Base-by-base conservation (phyloP, 2,113 vertebrate genomes). In the Isurus oxyrinchus region DNA sequence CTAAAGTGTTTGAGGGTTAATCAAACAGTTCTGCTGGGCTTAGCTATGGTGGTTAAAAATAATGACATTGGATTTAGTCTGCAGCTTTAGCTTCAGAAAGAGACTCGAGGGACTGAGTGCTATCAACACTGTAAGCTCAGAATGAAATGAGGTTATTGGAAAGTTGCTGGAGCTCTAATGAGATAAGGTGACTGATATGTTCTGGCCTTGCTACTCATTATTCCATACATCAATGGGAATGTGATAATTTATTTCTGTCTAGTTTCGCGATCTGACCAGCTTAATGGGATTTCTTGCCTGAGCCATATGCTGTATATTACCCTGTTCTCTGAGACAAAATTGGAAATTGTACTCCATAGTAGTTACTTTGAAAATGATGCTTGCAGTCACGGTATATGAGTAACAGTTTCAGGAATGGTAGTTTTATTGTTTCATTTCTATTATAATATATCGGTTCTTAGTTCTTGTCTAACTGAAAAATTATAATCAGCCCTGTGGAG, bases 251-350 rank as follows among this genome's bases (percentile, higher is more conserved):
- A 95, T 72, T 69, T 72, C 44, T 72, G 44, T 95, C 66, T 94
- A 55, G 66, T 69, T 95, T 95, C 31, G 25, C 1, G 67, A 95
- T 95, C 49, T 95, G 76, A 72, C 94, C 67, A 95, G 44, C 49
- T 95, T 95, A 95, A 95, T 95, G 44, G 44, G 49, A 95, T 95
- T 95, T 76, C 66, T 72, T 55, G 94, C 66, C 94, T 72, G 67
- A 19, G 25, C 67, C 66, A 69, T 53, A 95, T 72, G 49, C 27
- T 69, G 94, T 53, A 95, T 95, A 53, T 55, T 69, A 95, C 55
- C 67, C 27, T 31, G 49, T 53, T 95, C 49, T 72, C 49, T 72
- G 40, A 72, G 94, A 95, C 40, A 95, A 95, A 95, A 95, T 72
- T 95, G 94, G 67, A 95, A 95, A 72, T 95, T 95, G 94, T 95